A percentile compares a stretch with the other conserved stretches of the same genome.
phyloP scores from a whole-genome alignment of 2,797 vertebrate species.

The Denticeps clupeoides region DNA sequence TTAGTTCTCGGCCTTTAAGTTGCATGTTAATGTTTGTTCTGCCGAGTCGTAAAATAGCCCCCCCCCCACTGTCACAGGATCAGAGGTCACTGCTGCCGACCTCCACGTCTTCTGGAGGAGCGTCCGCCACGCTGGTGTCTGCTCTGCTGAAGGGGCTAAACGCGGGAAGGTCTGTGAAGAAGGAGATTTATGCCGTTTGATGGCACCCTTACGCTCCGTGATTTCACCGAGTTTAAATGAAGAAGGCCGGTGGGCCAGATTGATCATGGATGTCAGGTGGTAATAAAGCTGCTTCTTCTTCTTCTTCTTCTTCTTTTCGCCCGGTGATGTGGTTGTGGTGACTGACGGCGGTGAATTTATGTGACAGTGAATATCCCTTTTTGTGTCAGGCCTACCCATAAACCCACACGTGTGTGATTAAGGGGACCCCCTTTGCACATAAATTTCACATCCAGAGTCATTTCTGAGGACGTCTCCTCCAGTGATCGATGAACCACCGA shows the following conservation, averaged over 20 bases:
- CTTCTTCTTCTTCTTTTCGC: no score
- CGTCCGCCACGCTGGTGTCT: no score
- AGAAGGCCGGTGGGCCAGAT: slow-evolving; percentile 34
- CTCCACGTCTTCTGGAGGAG: no score
- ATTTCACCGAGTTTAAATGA: slow-evolving; percentile 52
- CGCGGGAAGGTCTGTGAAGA: slow-evolving; percentile 22
- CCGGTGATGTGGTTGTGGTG: no score
- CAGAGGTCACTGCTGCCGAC: no score
- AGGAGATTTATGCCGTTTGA: slow-evolving; percentile 48
- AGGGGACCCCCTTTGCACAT: slow-evolving; percentile 17
- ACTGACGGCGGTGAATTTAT: no score
- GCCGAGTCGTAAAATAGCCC: no score
- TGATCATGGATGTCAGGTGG: slow-evolving; percentile 30
- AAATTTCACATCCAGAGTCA: slow-evolving; percentile 19
- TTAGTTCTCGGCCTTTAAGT: no score
- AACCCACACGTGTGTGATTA: slow-evolving; percentile 26
- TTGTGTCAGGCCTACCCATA: slow-evolving; percentile 38
- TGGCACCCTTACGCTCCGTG: slow-evolving; percentile 49
- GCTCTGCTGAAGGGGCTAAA: no score
- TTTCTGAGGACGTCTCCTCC: slow-evolving; percentile 15
- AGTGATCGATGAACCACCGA: slow-evolving; percentile 11
- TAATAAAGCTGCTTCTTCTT: slow-evolving; percentile 18
- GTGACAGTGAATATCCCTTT: slow-evolving; percentile 32
- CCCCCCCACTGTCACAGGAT: no score
- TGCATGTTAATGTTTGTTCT: no score